Evolutionary conservation across 2,797 vertebrate species (phyloP).

Genomic region (Crax fasciolata): DNA sequence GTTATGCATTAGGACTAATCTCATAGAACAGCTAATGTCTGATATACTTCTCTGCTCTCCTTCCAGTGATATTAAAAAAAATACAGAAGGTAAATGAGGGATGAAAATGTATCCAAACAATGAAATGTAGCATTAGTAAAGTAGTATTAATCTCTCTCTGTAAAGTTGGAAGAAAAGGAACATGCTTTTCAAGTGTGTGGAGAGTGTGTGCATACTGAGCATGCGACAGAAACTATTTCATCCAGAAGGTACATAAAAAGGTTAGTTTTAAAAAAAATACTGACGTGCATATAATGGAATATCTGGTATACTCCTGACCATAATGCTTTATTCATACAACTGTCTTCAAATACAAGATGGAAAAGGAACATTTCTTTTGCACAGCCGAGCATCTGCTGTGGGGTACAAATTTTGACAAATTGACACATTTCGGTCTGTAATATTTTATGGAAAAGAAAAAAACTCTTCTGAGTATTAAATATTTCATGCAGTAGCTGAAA

Average conservation of each 20-base stretch:
- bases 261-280: not conserved
- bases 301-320: not conserved
- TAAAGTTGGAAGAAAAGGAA: not conserved
- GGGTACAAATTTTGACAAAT: slow-evolving; percentile 43
- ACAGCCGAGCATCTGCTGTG: slow-evolving; percentile 36
- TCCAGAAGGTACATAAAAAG: not conserved
- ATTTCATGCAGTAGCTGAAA: slow-evolving; percentile 59
- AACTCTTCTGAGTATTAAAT: slow-evolving; percentile 48
- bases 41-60: not conserved
- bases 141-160: not conserved
- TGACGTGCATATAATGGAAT: not conserved
- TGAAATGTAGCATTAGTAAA: not conserved
- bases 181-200: not conserved
- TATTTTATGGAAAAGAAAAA: slow-evolving; percentile 58
- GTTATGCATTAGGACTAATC: slow-evolving; percentile 13
- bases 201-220: not conserved
- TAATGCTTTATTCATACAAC: not conserved
- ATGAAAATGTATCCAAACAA: slow-evolving; percentile 21
- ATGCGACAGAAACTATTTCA: not conserved
- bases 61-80: not conserved
- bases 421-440: slow-evolving; percentile 45
- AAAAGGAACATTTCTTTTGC: slow-evolving; percentile 5
- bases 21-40: not conserved
- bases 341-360: not conserved
- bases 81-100: not conserved